Base-by-base conservation (phyloP, 2,888 invertebrate species). In the Drosophila maculinotata region DNA sequence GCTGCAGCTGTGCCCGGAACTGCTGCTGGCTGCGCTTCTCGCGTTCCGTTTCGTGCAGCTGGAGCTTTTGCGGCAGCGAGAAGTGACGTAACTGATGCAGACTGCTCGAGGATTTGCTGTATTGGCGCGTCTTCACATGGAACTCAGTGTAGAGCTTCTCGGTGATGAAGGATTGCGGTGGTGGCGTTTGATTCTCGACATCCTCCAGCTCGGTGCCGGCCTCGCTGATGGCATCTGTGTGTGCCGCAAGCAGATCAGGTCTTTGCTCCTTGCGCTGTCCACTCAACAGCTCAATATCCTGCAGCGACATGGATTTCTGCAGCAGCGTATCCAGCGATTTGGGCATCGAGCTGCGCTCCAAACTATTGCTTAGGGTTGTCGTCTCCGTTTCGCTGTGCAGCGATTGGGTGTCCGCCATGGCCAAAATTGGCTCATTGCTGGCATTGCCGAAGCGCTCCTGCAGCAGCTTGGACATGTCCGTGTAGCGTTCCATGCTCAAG, bases 141-240 rank as follows among this genome's bases (percentile, higher is more conserved):
- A 95, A 95, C 89, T 95, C 95, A 3, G 94, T 94, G 90, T 94
- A 95, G 25, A 95, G 91, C 79, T 95, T 94, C 76, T 95, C 94
- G 10, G 95, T 95, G 35, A 95, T 95, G 71, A 93, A 95, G 0
- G 94, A 94, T 78, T 94, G 93, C 53, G 93, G 94, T 67, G 93
- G 80, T 0, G 89, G 89, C 12, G 87, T 87, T 10, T 87, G 82
- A 59, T 91, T 90, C 56, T 90, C 90, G 49, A 90, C 69, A 57
- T 90, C 89, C 12, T 89, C 91, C 42, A 89, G 68, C 60, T 90
- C 90, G 1, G 89, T 90, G 44, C 90, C 91, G 3, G 90, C 86
- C 62, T 91, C 90, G 14, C 89, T 90, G 33, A 90, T 91, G 3
- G 90, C 87, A 42, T 90, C 91, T 3, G 78, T 42, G 33, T 89